Evolutionary conservation across 2,113 vertebrate species (phyloP), one percentile per base, ranked within the genome.

Genomic region (Myrmecophaga tridactyla): DNA sequence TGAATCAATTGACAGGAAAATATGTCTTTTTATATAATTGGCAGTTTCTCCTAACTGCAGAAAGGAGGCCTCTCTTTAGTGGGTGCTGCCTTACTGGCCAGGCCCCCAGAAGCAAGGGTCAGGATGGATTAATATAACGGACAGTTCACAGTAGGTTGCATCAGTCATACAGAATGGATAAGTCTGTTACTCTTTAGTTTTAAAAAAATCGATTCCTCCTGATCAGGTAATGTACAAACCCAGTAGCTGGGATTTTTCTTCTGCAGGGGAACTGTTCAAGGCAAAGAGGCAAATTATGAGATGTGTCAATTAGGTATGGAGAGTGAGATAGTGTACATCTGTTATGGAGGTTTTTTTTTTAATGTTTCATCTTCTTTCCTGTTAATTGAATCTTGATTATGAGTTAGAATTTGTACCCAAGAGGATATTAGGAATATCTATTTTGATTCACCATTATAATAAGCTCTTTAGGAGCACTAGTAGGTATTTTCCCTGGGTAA

Each of bases 1-100:
- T 96, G 80, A 87, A 56, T 93, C 78, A 94, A 77, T 53, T 48
- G 51, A 62, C 31, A 81, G 60, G 69, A 75, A 84, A 80, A 67
- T 84, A 43, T 51, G 41, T 60, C 87, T 72, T 92, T 73, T 86
- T 84, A 62, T 39, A 62, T 48, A 85, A 85, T 41, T 75, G 53
- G 21, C 9, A 67, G 39, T 46, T 92, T 69, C 70, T 94, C n/a
- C 41, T 65, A 8, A 62, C 9, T 70, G 34, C 20, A 84, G 87
- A 92, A 81, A 91, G 60, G 60, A 43, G 9, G 46, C 13, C 2
- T 41, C 20, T 60, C 7, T 9, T 12, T 53, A 58, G n/a, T 20
- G 15, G n/a, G 31, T 12, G 1, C 63, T 34, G 4, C 63, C 62
- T 84, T 63, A 41, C 48, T 36, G 29, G 14, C 14, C n/a, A 62